Evolutionary conservation across 2,888 invertebrate genomes (phyloP), one percentile per base, ranked within the genome.

Genomic region (Clistopyga incitator): DNA sequence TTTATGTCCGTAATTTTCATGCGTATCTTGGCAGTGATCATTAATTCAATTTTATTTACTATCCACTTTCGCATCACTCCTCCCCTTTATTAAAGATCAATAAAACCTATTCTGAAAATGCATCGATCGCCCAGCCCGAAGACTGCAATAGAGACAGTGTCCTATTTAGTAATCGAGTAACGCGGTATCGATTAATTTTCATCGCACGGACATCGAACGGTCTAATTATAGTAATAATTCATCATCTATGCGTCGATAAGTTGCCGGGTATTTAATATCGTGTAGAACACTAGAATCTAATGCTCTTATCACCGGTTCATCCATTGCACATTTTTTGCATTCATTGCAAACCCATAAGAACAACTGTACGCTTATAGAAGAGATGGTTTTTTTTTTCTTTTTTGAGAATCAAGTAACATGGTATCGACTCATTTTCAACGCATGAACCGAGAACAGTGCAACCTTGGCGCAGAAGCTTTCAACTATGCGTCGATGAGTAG

Each of bases 401-500:
- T 11, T 54, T 56, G 56, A 3, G 15, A 56, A 56, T 56, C 56
- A 23, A 13, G 25, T 25, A 38, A 25, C 56, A 25, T 25, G 25
- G 25, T 56, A 56, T 56, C 56, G 56, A 50, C 50, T 23, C 23
- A 34, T 59, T 29, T 59, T 15, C 59, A 59, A 6, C 25, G 38
- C 38, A 10, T 38, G 34, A 64, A 20, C 18, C 20, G 20, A 38
- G 38, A 42, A 20, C 18, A 11, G 34, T 18, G 38, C 42, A 64
- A 64, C 64, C 64, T 64, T 64, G 64, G 42, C 20, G 25, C 3
- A 20, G 38, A 45, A 23, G 47, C 25, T 67, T 67, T 47, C 67
- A 67, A 47, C 47, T 74, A 50, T 47, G 34, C 47, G 61, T 74
- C 54, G 25, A 50, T 42, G 25, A 38, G 20, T 18, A 61, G 34